phyloP scores from a whole-genome alignment of 2,113 vertebrate genomes.

The Ancistrus triradiatus region DNA sequence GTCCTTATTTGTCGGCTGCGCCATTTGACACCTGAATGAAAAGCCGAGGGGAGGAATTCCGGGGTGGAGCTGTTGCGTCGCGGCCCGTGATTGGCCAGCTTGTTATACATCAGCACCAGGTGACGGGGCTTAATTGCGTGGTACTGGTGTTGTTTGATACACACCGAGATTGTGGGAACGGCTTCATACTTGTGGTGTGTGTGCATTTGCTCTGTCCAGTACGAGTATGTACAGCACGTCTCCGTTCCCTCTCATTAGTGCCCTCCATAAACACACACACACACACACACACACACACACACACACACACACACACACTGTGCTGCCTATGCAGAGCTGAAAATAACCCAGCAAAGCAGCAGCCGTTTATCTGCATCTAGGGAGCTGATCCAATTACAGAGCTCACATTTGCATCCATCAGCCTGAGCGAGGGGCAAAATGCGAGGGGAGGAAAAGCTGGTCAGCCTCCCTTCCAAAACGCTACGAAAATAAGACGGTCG shows the following conservation, averaged over 20 bases:
- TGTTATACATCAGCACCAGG: conserved; percentile 22
- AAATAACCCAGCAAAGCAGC: conserved; percentile 82
- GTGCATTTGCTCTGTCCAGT: conserved; percentile 25
- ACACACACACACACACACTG: conserved; percentile 53
- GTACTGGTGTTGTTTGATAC: conserved; percentile 18
- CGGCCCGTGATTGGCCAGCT: conserved; percentile 22
- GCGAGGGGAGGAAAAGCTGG: conserved; percentile 31
- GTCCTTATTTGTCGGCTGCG: neutral
- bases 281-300: conserved; percentile 19
- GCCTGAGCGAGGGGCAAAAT: conserved; percentile 61
- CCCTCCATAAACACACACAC: conserved; percentile 53
- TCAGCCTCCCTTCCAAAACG: conserved; percentile 50
- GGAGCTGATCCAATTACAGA: conserved; percentile 96
- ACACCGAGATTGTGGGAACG: conserved; percentile 13
- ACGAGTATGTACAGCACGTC: conserved; percentile 23
- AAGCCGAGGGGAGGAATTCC: conserved; percentile 7
- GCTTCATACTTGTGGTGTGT: conserved; percentile 12
- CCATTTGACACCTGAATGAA: conserved; percentile 1
- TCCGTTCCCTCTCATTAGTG: conserved; percentile 60
- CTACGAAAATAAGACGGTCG: conserved; percentile 38
- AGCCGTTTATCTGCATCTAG: conserved; percentile 89
- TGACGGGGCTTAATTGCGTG: conserved; percentile 19
- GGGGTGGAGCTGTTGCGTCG: neutral
- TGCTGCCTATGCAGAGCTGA: conserved; percentile 67
- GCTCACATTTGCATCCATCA: conserved; percentile 91